These are phyloP conservation scores for Nibea coibor DNA, from an alignment of 2,113 vertebrate species.

Conservation along the genomic window DNA sequence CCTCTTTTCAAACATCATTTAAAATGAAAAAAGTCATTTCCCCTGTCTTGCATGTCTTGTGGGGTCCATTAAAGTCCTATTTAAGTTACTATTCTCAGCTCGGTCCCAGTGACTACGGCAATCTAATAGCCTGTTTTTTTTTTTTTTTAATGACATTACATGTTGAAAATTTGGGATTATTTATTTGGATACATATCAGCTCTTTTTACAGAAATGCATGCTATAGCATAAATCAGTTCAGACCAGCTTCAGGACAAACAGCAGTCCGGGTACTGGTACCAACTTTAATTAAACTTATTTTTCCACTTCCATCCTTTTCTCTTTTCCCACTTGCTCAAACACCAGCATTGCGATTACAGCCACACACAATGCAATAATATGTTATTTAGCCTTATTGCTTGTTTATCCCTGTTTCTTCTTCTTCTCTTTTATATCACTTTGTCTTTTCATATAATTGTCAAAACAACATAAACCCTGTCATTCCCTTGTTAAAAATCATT, in stretches of 20 bases:
- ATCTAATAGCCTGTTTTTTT: background rate
- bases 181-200: too few relatives aligned
- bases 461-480: background rate
- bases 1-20: background rate
- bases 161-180: background rate
- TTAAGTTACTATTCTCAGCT: background rate
- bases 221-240: background rate
- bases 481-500: conserved; percentile 3
- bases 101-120: background rate
- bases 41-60: background rate
- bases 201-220: too few relatives aligned
- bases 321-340: background rate
- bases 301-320: background rate
- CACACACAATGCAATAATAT: background rate
- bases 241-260: background rate
- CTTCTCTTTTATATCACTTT: background rate
- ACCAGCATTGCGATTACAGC: background rate
- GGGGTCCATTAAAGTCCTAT: background rate
- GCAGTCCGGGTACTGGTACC: background rate
- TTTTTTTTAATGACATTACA: background rate
- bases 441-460: conserved; percentile 9
- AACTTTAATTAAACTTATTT: conserved; percentile 1
- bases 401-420: background rate
- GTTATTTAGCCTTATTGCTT: background rate
- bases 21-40: background rate